These are phyloP conservation scores for Odontamblyopus lacepedii DNA, from an alignment of 2,797 vertebrate species.

Conservation along the genomic window DNA sequence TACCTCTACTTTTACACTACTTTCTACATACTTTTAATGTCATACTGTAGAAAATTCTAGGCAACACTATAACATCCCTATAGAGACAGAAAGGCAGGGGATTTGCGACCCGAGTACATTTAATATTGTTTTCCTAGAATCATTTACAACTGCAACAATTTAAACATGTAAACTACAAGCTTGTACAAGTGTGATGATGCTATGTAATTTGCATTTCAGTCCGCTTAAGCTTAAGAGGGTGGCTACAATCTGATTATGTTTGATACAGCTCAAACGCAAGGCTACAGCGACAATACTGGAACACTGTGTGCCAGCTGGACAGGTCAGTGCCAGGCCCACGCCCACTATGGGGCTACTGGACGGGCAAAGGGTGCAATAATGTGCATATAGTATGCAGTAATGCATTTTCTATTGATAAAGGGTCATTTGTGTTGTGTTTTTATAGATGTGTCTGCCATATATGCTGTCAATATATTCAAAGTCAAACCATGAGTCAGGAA, in stretches of 20 bases:
- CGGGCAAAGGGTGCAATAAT: slow-evolving; percentile 13
- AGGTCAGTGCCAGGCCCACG: slow-evolving; percentile 56
- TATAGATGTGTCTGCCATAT: no score
- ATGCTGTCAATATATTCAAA: no score
- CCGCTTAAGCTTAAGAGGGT: slow-evolving; percentile 36
- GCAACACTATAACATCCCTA: no score
- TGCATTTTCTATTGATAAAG: background rate
- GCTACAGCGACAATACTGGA: slow-evolving; percentile 55
- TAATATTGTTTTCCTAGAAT: background rate
- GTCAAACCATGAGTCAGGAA: background rate
- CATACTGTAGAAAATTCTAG: no score
- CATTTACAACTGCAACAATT: background rate
- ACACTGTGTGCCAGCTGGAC: slow-evolving; percentile 69
- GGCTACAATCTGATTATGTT: slow-evolving; percentile 59
- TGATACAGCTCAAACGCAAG: slow-evolving; percentile 41
- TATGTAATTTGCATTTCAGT: slow-evolving; percentile 33
- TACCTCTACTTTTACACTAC: no score
- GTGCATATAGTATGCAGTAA: background rate
- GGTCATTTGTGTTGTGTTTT: no score
- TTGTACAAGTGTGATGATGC: slow-evolving; percentile 6
- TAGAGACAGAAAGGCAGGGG: no score
- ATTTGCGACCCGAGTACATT: no score
- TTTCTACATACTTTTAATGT: no score
- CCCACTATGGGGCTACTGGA: slow-evolving; percentile 34
- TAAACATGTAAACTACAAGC: background rate